These are phyloP conservation scores for Seriola aureovittata DNA, from an alignment of 2,113 vertebrate genomes.

Conservation along the genomic window DNA sequence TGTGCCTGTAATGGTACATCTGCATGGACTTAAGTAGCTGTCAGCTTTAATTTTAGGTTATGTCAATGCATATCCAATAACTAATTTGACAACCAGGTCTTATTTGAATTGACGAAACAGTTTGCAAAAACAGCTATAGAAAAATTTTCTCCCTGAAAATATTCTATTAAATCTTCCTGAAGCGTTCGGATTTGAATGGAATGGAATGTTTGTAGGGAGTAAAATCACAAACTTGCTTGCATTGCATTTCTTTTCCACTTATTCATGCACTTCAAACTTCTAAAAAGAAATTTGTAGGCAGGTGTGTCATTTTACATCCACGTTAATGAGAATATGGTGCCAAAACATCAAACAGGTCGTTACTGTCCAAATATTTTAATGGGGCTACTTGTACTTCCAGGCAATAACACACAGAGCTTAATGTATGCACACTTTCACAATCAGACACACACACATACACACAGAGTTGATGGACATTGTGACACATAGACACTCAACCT, in stretches of 20 bases:
- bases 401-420: not conserved
- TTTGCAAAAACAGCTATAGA: not conserved
- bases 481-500: constrained; percentile 2
- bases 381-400: not conserved
- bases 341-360: constrained; percentile 23
- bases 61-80: not conserved
- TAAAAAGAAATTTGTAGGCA: not conserved
- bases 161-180: not conserved
- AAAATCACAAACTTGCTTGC: not conserved
- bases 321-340: constrained; percentile 10
- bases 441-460: constrained; percentile 39
- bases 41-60: constrained; percentile 1
- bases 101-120: not conserved
- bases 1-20: not conserved
- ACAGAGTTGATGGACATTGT: constrained; percentile 3
- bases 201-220: not conserved
- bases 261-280: not conserved
- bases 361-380: constrained; percentile 6
- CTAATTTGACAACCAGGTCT: not conserved
- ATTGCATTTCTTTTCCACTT: constrained; percentile 3
- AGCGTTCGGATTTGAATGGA: not conserved
- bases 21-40: not conserved
- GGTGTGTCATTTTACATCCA: not conserved
- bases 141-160: not conserved
- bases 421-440: not conserved